phyloP scores from a whole-genome alignment of 2,113 vertebrate species.

The Odontesthes bonariensis region DNA sequence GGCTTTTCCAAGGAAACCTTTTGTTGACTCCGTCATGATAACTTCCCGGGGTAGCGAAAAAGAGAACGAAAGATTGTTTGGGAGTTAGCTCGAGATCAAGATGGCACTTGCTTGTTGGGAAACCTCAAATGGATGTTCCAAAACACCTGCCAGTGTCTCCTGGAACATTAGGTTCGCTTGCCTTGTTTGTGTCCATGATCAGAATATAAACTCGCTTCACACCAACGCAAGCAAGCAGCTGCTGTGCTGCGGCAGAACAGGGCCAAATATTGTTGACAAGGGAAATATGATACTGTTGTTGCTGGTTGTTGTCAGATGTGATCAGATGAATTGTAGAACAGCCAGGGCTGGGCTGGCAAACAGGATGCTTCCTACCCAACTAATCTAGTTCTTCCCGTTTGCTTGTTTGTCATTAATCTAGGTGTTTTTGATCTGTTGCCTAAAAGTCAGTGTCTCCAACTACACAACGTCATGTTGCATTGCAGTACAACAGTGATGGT shows the following conservation, averaged over 20 bases:
- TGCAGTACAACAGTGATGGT: slow-evolving; percentile 29
- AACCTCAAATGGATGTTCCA: slow-evolving; percentile 48
- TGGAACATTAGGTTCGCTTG: slow-evolving; percentile 45
- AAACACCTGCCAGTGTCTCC: slow-evolving; percentile 48
- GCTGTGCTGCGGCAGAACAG: slow-evolving; percentile 43
- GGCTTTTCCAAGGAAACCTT: slow-evolving; percentile 71
- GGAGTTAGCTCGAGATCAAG: slow-evolving; percentile 14
- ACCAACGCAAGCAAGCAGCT: slow-evolving; percentile 44
- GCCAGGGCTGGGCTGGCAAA: background rate
- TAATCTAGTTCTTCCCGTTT: slow-evolving; percentile 48
- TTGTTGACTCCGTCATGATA: slow-evolving; percentile 60
- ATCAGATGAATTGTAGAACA: slow-evolving; percentile 31
- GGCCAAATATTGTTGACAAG: slow-evolving; percentile 57
- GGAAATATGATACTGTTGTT: slow-evolving; percentile 21
- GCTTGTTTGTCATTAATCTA: slow-evolving; percentile 49
- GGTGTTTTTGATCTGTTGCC: slow-evolving; percentile 57
- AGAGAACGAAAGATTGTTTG: background rate
- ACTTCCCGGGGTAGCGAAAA: slow-evolving; percentile 10
- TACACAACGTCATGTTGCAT: slow-evolving; percentile 60
- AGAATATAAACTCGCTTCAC: slow-evolving; percentile 50
- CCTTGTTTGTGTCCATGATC: slow-evolving; percentile 65
- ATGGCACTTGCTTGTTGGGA: slow-evolving; percentile 37
- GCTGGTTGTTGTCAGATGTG: slow-evolving; percentile 1
- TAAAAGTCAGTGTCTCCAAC: slow-evolving; percentile 39
- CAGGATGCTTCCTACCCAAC: slow-evolving; percentile 33